Conservation (phyloP, 2,888 invertebrate genomes). For the Nymphalis urticae region DNA sequence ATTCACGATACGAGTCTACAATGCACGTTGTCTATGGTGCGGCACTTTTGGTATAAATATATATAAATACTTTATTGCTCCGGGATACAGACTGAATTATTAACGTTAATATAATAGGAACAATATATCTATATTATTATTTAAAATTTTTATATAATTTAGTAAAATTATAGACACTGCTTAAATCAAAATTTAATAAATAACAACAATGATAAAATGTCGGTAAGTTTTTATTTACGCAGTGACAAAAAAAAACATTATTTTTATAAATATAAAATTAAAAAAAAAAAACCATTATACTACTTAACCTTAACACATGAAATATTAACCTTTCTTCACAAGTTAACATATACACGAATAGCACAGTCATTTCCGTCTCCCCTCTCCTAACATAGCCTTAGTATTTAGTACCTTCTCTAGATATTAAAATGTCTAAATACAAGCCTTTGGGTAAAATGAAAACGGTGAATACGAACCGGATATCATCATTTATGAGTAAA, state of each 20-base stretch:
- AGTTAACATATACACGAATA: slow-evolving; percentile 46
- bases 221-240: neutral
- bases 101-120: neutral
- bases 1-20: slow-evolving; percentile 16
- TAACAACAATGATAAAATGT: neutral
- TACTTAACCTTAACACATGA: slow-evolving; percentile 12
- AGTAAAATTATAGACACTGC: neutral
- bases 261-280: neutral
- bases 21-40: slow-evolving; percentile 15
- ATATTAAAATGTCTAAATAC: slow-evolving; percentile 6
- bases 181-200: neutral
- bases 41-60: slow-evolving; percentile 6
- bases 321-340: slow-evolving; percentile 65
- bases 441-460: slow-evolving; percentile 6
- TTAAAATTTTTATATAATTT: neutral
- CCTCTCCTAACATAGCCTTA: slow-evolving; percentile 68
- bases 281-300: neutral
- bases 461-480: neutral
- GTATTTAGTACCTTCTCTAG: slow-evolving; percentile 40
- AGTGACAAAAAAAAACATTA: neutral
- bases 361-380: slow-evolving; percentile 67
- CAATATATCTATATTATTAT: neutral
- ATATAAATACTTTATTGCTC: neutral
- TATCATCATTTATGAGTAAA: slow-evolving; percentile 12
- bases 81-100: neutral